Evolutionary conservation across 1,140 invertebrate genomes (phyloP).

Genomic region (Anoplolepis gracilipes): DNA sequence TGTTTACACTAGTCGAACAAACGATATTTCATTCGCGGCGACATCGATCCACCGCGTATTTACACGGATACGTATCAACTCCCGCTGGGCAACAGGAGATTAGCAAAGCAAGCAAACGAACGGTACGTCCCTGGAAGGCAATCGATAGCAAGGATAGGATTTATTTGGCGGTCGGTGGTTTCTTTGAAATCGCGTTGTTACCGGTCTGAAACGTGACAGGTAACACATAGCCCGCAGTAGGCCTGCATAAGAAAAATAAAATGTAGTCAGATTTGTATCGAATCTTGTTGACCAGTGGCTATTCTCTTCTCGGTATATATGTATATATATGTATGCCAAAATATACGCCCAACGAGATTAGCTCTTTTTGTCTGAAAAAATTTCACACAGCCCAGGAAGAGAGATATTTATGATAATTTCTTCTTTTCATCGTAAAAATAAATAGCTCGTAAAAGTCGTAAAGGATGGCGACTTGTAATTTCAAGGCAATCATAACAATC

Average conservation of each 20-base stretch:
- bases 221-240: conserved; percentile 63
- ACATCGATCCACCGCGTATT: conserved; percentile 62
- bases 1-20: conserved; percentile 48
- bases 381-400: background rate
- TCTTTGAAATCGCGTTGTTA: conserved; percentile 62
- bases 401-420: conserved; percentile 4
- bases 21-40: conserved; percentile 54
- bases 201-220: conserved; percentile 31
- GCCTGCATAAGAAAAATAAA: conserved; percentile 51
- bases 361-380: background rate
- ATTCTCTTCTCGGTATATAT: background rate
- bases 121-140: conserved; percentile 59
- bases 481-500: background rate
- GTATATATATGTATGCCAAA: too few species aligned
- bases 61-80: conserved; percentile 70
- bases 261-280: conserved; percentile 63
- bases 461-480: background rate
- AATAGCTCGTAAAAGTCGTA: background rate
- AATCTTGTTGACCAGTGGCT: background rate
- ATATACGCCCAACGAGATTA: background rate
- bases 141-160: conserved; percentile 70
- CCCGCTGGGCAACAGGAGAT: conserved; percentile 68
- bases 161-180: conserved; percentile 66
- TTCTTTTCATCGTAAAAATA: background rate
- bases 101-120: conserved; percentile 66